A percentile compares a stretch with the other conserved stretches of the same genome.
These are phyloP conservation scores for Tillus elongatus DNA, from an alignment of 2,888 invertebrate genomes.

Conservation along the genomic window DNA sequence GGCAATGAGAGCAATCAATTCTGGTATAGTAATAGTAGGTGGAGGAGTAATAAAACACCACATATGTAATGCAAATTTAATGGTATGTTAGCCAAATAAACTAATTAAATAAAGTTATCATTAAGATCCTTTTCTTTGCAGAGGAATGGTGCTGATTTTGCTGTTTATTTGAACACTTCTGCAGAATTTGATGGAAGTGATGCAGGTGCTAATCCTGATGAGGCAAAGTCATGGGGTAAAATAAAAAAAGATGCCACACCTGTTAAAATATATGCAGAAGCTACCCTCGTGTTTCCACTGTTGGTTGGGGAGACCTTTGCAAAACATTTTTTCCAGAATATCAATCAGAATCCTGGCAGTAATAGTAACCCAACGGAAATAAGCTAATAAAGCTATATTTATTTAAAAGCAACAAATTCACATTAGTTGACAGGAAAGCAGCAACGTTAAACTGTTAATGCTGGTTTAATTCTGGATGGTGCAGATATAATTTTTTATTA, in stretches of 20 bases:
- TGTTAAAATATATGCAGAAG: constrained; percentile 91
- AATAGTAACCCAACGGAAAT: too few species aligned
- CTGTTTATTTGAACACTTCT: constrained; percentile 92
- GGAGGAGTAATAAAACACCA: constrained; percentile 98
- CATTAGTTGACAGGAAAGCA: too few species aligned
- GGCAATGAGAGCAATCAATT: constrained; percentile 83
- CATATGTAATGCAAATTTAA: constrained; percentile 97
- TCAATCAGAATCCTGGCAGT: too few species aligned
- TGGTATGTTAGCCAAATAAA: constrained; percentile 50
- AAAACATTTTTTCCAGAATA: too few species aligned
- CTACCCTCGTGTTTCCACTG: constrained; percentile 86
- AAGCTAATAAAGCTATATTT: too few species aligned
- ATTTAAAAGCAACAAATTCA: too few species aligned
- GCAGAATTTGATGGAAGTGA: constrained; percentile 97
- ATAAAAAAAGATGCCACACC: constrained; percentile 80
- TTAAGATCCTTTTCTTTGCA: too few species aligned
- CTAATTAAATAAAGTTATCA: not conserved
- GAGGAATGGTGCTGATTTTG: constrained; percentile 93
- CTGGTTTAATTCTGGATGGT: too few species aligned
- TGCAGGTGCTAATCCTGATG: constrained; percentile 95
- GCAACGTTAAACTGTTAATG: too few species aligned
- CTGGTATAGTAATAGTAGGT: constrained; percentile 95
- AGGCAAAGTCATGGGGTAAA: constrained; percentile 99
- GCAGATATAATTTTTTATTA: too few species aligned
- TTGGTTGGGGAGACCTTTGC: constrained; percentile 96